Evolutionary conservation across 37 sponge, comb jelly and placozoan species (phyloP), one percentile per base, ranked within the genome.

Genomic region (Theonella swinhoei): DNA sequence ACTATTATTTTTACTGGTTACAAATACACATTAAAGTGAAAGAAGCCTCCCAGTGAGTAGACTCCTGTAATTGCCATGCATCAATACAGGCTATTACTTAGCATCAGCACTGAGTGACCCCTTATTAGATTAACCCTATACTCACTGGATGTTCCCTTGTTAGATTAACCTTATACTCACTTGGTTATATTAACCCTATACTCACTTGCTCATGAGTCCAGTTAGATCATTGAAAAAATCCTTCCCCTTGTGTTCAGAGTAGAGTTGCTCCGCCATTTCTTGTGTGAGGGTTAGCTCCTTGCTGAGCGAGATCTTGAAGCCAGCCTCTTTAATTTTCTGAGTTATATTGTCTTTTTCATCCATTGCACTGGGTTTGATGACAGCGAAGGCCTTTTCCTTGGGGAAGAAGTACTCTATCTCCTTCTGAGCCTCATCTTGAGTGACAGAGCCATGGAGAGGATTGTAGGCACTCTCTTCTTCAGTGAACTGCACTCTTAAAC

Each of bases 361-460:
- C 65, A 93, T 68, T 23, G 94, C 90, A 75, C 80, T 78, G 14
- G 99, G 99, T 83, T 99, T 99, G 62, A 99, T 93, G 66, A 99
- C 91, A 42, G 95, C 99, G 54, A 99, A 62, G 0, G 99, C 96
- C 71, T 96, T 86, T 66, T 99, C 94, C 36, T 72, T 43, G 9
- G 99, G 99, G 88, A 99, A 99, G 91, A 99, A 96, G 85, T 73
- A 93, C 68, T 91, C 63, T n/a, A 99, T 38, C 34, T 99, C 99
- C 66, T 74, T 64, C 14, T 63, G 80, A 1, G 94, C 96, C 26
- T 84, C 89, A 30, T 90, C 90, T 39, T 47, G 40, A 40, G 37
- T 63, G 43, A 76, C 78, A 32, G 97, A 90, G 14, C 99, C 97
- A 87, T 99, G 97, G 5, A 99, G 78, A 7, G 81, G 86, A 58